Conservation (phyloP, 2,797 vertebrate genomes). For the Tachyglossus aculeatus region DNA sequence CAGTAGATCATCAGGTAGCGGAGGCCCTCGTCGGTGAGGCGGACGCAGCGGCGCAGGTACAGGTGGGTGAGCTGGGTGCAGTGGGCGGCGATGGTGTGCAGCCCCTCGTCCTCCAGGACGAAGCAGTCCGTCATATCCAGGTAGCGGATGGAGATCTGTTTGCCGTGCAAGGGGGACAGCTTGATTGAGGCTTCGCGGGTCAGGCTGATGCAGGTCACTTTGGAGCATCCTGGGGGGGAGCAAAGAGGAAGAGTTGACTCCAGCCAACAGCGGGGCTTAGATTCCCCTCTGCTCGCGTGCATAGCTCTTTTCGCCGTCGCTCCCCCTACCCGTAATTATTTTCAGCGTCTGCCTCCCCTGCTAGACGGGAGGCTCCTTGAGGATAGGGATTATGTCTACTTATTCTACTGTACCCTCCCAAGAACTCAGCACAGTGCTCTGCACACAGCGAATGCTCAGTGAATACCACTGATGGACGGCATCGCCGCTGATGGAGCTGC, state of each 20-base stretch:
- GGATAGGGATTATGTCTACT: too few relatives aligned
- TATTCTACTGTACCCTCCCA: too few relatives aligned
- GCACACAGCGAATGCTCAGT: too few relatives aligned
- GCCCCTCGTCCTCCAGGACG: slow-evolving; percentile 95
- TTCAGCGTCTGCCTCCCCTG: too few relatives aligned
- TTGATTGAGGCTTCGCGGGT: slow-evolving; percentile 91
- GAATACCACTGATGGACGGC: too few relatives aligned
- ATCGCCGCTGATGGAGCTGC: too few relatives aligned
- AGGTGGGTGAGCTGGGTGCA: slow-evolving; percentile 96
- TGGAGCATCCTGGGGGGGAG: slow-evolving; percentile 94
- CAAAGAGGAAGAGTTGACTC: slow-evolving; percentile 58
- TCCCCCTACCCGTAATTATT: too few relatives aligned
- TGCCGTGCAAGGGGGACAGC: slow-evolving; percentile 90
- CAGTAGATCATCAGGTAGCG: slow-evolving; percentile 95
- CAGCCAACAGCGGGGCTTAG: too few relatives aligned
- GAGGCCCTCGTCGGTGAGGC: slow-evolving; percentile 92
- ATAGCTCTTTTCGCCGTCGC: too few relatives aligned
- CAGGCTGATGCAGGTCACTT: slow-evolving; percentile 97
- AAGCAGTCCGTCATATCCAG: slow-evolving; percentile 99
- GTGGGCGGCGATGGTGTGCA: slow-evolving; percentile 94
- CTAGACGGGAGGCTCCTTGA: too few relatives aligned
- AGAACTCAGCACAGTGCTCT: too few relatives aligned
- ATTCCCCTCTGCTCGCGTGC: too few relatives aligned
- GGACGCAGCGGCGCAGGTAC: slow-evolving; percentile 91
- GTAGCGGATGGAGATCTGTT: slow-evolving; percentile 96